These are phyloP conservation scores for Diarsia dahlii DNA, from an alignment of 2,888 invertebrate species.

Conservation along the genomic window DNA sequence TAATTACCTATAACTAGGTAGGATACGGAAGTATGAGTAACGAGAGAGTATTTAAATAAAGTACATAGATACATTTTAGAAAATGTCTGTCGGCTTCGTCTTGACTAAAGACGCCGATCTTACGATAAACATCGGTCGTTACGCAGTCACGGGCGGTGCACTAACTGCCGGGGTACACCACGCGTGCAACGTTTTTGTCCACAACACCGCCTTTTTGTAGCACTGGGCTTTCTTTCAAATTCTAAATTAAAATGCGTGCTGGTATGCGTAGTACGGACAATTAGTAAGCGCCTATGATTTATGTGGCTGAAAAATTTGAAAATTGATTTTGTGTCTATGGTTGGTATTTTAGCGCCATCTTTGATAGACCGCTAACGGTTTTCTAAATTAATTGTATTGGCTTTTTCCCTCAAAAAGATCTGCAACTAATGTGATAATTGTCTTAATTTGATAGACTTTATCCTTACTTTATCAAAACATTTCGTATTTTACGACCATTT, in stretches of 20 bases:
- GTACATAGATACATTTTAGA: conserved; percentile 58
- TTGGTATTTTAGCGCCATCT: conserved; percentile 83
- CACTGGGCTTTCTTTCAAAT: conserved; percentile 70
- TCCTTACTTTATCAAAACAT: conserved; percentile 22
- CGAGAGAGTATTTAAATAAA: conserved; percentile 57
- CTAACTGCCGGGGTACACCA: conserved; percentile 83
- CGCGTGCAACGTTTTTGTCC: conserved; percentile 86
- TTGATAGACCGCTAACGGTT: conserved; percentile 75
- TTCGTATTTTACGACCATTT: conserved; percentile 37
- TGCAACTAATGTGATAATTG: conserved; percentile 53
- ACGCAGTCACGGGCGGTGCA: conserved; percentile 86
- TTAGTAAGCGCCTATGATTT: conserved; percentile 86
- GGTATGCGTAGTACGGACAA: conserved; percentile 68
- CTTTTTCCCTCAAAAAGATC: conserved; percentile 34
- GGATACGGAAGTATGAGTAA: conserved; percentile 45
- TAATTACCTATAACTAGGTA: conserved; percentile 38
- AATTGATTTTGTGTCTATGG: conserved; percentile 66
- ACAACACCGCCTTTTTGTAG: conserved; percentile 71
- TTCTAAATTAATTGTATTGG: conserved; percentile 33
- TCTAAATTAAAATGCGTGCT: conserved; percentile 70
- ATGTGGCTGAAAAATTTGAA: conserved; percentile 71
- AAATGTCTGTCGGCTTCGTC: conserved; percentile 59
- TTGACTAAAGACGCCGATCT: conserved; percentile 69
- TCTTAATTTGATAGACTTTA: conserved; percentile 6
- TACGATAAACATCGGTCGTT: conserved; percentile 88